Evolutionary conservation across 2,888 invertebrate species (phyloP), one percentile per base, ranked within the genome.

Genomic region (Aricia artaxerxes): DNA sequence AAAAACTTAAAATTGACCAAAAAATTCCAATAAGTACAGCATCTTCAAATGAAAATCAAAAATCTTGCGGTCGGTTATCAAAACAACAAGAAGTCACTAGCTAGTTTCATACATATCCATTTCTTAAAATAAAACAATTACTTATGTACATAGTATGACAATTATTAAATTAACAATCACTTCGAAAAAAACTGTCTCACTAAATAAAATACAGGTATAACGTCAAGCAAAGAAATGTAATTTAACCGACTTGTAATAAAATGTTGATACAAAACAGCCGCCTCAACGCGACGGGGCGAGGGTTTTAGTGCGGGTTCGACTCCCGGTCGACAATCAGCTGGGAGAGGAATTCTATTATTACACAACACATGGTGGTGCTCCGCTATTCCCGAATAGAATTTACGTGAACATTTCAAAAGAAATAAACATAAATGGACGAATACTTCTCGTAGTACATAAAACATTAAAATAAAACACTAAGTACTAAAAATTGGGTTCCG

Each of bases 321-420:
- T 75, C 75, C 75, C 75, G 53, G 75, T 40, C 75, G 31, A 16
- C 11, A 13, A 76, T 76, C 76, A 76, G 57, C 76, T 76, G 76
- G 57, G 57, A 57, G 57, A 31, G 53, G 31, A 69, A 38, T 38
- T 53, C 76, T 57, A 76, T 76, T 76, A 76, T 76, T 76, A 57
- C 49, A 75, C 75, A 57, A 35, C 76, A 57, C 31, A 53, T 76
- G 76, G 49, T 76, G 57, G 53, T 57, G 76, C 53, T 6, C 31
- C 57, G 24, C 13, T 76, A 57, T 76, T 76, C 64, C 24, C 24
- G 64, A 11, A 5, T 35, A 38, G 69, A 31, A 69, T 4, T 69
- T 64, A 64, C 64, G 31, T 31, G 24, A 24, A 3, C 24, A 9
- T 64, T 31, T 64, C 1, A 2, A 64, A 9, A 64, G 11, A 57